phyloP scores from a whole-genome alignment of 1,140 invertebrate species.

The Bradysia coprophila region DNA sequence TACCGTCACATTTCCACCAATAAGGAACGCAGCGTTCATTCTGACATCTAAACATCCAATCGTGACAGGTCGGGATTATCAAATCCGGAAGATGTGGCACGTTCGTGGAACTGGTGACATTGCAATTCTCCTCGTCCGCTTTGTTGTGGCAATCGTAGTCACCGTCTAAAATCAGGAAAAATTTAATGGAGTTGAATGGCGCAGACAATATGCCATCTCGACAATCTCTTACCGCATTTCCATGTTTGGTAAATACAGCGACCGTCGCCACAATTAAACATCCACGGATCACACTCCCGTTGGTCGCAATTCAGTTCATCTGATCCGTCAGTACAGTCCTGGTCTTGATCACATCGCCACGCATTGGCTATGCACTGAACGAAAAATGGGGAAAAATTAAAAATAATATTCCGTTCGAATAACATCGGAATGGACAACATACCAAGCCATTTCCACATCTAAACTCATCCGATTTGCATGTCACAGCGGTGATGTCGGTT shows the following conservation, averaged over 20 bases:
- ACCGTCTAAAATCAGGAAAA: conserved; percentile 25
- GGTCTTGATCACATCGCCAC: conserved; percentile 42
- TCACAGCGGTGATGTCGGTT: not conserved
- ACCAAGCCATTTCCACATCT: conserved; percentile 21
- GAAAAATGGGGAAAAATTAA: conserved; percentile 3
- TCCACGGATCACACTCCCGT: conserved; percentile 29
- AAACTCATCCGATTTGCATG: conserved; percentile 25
- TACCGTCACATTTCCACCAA: conserved; percentile 48
- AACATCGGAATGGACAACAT: conserved; percentile 4
- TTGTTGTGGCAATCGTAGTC: conserved; percentile 49
- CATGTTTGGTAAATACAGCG: conserved; percentile 54
- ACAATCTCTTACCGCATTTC: conserved; percentile 25
- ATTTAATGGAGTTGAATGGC: not conserved
- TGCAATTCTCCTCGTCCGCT: conserved; percentile 56
- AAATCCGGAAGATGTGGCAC: conserved; percentile 12
- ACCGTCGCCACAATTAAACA: conserved; percentile 37
- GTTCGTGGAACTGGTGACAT: conserved; percentile 25
- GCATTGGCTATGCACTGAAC: conserved; percentile 33
- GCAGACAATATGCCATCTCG: not conserved
- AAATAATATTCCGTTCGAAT: conserved; percentile 4
- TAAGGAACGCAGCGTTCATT: conserved; percentile 64
- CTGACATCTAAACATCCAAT: conserved; percentile 56
- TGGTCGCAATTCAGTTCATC: conserved; percentile 33
- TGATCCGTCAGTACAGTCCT: conserved; percentile 41
- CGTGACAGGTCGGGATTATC: conserved; percentile 32